Evolutionary conservation across 2,888 invertebrate genomes (phyloP).

Genomic region (Metellina segmentata): DNA sequence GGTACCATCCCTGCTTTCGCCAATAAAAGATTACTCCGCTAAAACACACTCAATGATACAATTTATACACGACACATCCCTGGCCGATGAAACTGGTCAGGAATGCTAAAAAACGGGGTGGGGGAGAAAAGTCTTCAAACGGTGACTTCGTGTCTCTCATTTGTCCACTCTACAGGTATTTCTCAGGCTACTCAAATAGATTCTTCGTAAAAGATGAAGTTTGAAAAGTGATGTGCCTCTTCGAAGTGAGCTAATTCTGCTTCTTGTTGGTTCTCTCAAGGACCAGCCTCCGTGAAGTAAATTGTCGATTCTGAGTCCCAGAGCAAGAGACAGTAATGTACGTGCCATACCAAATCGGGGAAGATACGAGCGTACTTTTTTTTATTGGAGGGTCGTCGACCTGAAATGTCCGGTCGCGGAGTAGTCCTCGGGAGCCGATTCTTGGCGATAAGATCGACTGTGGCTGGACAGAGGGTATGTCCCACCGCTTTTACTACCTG

Average conservation of each 20-base stretch:
- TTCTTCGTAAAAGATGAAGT: conserved; percentile 30
- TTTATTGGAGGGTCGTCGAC: conserved; percentile 60
- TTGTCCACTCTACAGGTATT: background rate
- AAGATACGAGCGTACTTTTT: background rate
- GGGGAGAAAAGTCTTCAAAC: background rate
- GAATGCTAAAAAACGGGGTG: background rate
- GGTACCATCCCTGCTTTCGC: background rate
- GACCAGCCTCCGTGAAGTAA: background rate
- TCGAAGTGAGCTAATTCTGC: background rate
- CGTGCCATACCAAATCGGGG: background rate
- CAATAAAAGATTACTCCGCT: background rate
- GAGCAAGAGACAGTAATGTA: background rate
- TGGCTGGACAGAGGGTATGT: conserved; percentile 43
- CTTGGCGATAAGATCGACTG: conserved; percentile 65
- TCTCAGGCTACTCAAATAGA: background rate
- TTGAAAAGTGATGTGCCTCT: conserved; percentile 19
- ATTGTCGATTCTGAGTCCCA: background rate
- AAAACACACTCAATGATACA: background rate
- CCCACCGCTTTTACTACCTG: conserved; percentile 61
- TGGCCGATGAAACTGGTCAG: background rate
- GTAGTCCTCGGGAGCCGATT: conserved; percentile 66
- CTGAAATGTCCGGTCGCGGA: conserved; percentile 69
- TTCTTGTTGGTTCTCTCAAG: background rate
- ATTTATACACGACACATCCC: background rate
- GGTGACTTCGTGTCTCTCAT: background rate